Percentiles rank a stretch among this genome's conserved stretches.
Evolutionary conservation across 2,113 vertebrate genomes (phyloP).

Genomic region (Cairina moschata): DNA sequence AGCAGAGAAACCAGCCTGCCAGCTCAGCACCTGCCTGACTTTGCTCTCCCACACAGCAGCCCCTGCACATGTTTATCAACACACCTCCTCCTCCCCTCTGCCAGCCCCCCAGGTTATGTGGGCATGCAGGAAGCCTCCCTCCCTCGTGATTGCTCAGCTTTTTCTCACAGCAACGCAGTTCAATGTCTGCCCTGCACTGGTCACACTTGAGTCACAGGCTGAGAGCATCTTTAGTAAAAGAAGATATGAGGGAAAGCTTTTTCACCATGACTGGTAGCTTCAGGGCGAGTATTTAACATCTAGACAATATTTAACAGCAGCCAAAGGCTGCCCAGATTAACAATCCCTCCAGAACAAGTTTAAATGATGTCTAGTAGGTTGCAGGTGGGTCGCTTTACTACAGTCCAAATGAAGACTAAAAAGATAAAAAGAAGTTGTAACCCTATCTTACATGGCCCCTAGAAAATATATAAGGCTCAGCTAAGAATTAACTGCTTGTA

Average conservation of each 20-base stretch:
- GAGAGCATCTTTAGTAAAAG: background rate
- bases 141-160: rapidly evolving
- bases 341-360: background rate
- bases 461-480: background rate
- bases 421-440: background rate
- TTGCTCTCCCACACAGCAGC: background rate
- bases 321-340: background rate
- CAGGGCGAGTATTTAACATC: background rate
- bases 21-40: background rate
- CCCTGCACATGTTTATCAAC: rapidly evolving
- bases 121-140: too few species aligned
- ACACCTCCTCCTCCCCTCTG: too few species aligned
- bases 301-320: background rate
- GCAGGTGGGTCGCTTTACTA: background rate
- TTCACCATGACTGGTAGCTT: background rate
- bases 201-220: rapidly evolving
- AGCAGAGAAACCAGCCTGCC: background rate
- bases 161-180: background rate
- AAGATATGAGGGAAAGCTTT: rapidly evolving
- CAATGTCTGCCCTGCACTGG: background rate
- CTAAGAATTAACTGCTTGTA: background rate
- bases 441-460: background rate
- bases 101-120: too few species aligned
- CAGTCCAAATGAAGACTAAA: background rate
- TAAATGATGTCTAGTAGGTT: background rate